These are phyloP conservation scores for Scelioninae gen. 1 DNA, from an alignment of 2,888 invertebrate genomes.

Conservation along the genomic window DNA sequence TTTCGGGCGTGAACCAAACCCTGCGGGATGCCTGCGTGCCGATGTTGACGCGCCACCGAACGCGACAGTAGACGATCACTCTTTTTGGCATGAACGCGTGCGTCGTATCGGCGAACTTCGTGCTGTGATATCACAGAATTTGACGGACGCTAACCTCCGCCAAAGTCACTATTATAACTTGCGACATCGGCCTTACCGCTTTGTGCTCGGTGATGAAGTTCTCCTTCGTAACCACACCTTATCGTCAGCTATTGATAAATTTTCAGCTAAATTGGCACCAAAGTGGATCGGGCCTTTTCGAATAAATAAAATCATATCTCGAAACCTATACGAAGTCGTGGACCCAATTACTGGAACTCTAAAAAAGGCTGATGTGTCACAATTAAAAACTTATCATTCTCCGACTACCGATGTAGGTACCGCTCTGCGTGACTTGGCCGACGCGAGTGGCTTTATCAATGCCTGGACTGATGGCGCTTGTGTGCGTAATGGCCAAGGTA, in stretches of 20 bases:
- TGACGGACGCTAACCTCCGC: neutral
- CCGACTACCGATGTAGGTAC: too few species aligned
- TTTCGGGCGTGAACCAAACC: neutral
- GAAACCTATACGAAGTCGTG: neutral
- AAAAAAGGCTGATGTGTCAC: neutral
- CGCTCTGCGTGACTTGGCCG: neutral
- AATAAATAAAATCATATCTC: neutral
- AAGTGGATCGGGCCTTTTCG: neutral
- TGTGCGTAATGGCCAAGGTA: neutral
- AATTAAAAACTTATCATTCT: neutral
- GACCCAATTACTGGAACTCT: too few species aligned
- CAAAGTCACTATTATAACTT: slow-evolving; percentile 6
- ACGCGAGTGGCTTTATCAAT: neutral
- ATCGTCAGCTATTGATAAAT: neutral
- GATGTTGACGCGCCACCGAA: neutral
- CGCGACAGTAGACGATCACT: neutral
- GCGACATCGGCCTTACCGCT: neutral
- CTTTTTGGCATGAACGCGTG: neutral
- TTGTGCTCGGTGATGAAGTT: neutral
- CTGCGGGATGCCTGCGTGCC: neutral
- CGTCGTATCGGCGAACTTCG: neutral
- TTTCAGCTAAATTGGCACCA: slow-evolving; percentile 1
- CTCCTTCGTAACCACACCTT: neutral
- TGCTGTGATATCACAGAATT: neutral
- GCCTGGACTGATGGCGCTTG: slow-evolving; percentile 8